Conservation (phyloP, 92 coral and sea anemone species). For the Galaxea fascicularis region DNA sequence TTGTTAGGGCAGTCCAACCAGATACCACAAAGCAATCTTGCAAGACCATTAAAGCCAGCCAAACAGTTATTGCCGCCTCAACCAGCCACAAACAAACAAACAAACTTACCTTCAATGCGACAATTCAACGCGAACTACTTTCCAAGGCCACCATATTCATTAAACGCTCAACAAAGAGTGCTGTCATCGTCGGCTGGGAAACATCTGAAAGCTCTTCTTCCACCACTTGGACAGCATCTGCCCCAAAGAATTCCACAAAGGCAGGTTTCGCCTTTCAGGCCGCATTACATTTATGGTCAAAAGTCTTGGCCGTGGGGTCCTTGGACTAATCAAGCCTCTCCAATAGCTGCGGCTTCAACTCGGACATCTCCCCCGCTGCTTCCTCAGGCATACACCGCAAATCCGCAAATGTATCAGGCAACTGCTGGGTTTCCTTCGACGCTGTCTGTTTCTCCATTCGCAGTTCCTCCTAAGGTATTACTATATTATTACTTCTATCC, state of each 20-base stretch:
- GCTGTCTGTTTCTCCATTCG: slow-evolving; percentile 4
- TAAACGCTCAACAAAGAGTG: not conserved
- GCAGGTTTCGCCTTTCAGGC: slow-evolving; percentile 23
- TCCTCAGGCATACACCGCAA: slow-evolving; percentile 3
- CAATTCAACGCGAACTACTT: not conserved
- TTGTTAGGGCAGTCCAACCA: slow-evolving; percentile 16
- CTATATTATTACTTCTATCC: slow-evolving; percentile 44
- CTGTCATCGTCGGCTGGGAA: not conserved
- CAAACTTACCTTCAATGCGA: not conserved
- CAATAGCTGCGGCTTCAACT: not conserved
- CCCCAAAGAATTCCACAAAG: slow-evolving; percentile 14
- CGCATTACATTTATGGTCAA: slow-evolving; percentile 28
- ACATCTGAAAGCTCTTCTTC: slow-evolving; percentile 9
- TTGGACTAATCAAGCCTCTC: slow-evolving; percentile 28
- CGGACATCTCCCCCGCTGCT: not conserved
- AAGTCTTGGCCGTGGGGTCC: slow-evolving; percentile 45
- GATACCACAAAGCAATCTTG: slow-evolving; percentile 1
- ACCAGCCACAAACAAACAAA: not conserved
- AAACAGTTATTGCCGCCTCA: not conserved
- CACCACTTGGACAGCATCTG: not conserved
- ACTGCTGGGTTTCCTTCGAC: not conserved
- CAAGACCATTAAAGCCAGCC: not conserved
- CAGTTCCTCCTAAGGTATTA: slow-evolving; percentile 40
- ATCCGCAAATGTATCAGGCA: slow-evolving; percentile 1
- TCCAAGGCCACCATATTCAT: slow-evolving; percentile 16